Evolutionary conservation across 2,113 vertebrate species (phyloP).

Genomic region (human (Homo sapiens)): DNA sequence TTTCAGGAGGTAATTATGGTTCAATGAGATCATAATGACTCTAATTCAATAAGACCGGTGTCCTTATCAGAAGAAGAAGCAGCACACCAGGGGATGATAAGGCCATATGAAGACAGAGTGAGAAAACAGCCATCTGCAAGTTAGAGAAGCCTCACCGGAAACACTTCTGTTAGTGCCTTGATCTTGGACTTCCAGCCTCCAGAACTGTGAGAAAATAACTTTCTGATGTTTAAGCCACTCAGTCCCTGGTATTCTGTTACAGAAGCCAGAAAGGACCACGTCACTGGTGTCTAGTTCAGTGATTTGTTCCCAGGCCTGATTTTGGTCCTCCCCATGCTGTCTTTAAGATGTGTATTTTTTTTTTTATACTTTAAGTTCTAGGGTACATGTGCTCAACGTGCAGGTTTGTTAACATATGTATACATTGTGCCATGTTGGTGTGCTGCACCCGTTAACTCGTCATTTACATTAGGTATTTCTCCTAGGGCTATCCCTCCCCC

Average conservation of each 20-base stretch:
- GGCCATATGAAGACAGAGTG: neutral
- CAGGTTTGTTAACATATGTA: no score
- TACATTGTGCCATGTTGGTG: no score
- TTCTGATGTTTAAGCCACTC: neutral
- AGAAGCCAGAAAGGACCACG: neutral
- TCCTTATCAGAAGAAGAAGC: neutral
- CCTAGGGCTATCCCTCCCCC: no score
- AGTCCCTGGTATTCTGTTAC: neutral
- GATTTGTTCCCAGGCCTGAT: neutral
- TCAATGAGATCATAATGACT: neutral
- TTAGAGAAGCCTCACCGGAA: neutral
- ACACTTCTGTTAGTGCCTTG: neutral
- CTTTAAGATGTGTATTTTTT: neutral
- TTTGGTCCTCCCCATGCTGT: neutral
- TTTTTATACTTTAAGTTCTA: no score
- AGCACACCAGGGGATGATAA: neutral
- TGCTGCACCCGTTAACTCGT: no score
- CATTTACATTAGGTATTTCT: no score
- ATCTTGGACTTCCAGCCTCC: neutral
- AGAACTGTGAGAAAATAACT: neutral
- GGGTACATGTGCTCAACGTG: no score
- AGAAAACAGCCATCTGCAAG: neutral
- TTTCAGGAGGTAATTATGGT: neutral
- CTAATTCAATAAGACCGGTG: neutral
- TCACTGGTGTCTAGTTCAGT: neutral